Conservation (phyloP, 1,140 invertebrate genomes). For the Bombus fervidus region DNA sequence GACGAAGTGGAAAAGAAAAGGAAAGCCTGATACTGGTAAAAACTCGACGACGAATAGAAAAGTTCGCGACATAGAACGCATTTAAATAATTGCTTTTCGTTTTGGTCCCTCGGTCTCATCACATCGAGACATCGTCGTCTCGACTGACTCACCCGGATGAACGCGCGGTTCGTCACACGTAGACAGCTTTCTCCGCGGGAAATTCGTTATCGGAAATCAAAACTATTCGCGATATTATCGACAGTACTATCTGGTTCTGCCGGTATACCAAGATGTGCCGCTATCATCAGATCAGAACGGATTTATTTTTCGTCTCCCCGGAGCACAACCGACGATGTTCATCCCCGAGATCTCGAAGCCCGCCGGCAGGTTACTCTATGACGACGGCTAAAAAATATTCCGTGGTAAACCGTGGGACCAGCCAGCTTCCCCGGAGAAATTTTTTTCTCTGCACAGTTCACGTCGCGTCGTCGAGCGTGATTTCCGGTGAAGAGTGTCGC, state of each 20-base stretch:
- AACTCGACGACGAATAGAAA: not conserved
- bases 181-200: not conserved
- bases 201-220: conserved; percentile 60
- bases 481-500: not conserved
- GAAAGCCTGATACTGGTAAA: not conserved
- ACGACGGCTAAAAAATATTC: conserved; percentile 50
- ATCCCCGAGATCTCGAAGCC: conserved; percentile 23
- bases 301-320: conserved; percentile 43
- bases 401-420: conserved; percentile 17
- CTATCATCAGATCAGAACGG: not conserved
- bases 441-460: conserved; percentile 7
- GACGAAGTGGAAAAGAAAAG: not conserved
- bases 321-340: not conserved
- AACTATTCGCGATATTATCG: conserved; percentile 45
- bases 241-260: not conserved
- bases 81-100: conserved; percentile 70
- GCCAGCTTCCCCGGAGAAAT: conserved; percentile 17
- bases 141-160: not conserved
- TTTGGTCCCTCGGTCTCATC: conserved; percentile 35
- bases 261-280: not conserved
- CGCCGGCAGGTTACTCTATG: conserved; percentile 49
- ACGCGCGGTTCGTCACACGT: not conserved
- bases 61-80: conserved; percentile 41
- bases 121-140: not conserved
- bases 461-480: not conserved